Conservation (phyloP, 2,797 vertebrate genomes). For the Telmatherina bonti region DNA sequence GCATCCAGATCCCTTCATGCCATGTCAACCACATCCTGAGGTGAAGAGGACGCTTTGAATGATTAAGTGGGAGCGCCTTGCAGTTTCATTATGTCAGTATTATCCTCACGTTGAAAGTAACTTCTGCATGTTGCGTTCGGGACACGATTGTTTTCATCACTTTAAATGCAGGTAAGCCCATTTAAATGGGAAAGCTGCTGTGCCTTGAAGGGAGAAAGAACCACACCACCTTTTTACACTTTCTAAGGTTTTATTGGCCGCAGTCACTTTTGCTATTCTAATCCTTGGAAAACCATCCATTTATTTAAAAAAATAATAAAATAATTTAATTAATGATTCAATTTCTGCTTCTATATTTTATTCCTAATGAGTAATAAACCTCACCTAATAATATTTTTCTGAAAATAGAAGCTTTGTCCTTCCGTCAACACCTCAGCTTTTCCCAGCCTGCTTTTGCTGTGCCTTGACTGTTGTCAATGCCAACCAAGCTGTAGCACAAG, state of each 20-base stretch:
- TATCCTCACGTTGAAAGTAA: constrained; percentile 15
- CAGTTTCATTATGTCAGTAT: constrained; percentile 36
- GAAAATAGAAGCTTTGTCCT: constrained; percentile 54
- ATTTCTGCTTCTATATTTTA: constrained; percentile 41
- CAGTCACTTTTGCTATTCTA: constrained; percentile 30
- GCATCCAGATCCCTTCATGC: constrained; percentile 67
- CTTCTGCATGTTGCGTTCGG: constrained; percentile 1
- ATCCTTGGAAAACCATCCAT: constrained; percentile 27
- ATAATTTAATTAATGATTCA: constrained; percentile 35
- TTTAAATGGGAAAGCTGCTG: constrained; percentile 6
- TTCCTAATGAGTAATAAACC: constrained; percentile 41
- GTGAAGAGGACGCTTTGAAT: constrained; percentile 67
- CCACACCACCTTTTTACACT: constrained; percentile 5
- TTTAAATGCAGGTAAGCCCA: constrained; percentile 6
- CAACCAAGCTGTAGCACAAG: constrained; percentile 59
- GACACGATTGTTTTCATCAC: constrained; percentile 13
- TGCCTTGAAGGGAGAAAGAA: constrained; percentile 8
- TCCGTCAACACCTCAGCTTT: constrained; percentile 49
- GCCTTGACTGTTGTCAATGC: constrained; percentile 59
- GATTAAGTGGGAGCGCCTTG: constrained; percentile 44
- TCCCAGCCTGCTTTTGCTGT: constrained; percentile 66
- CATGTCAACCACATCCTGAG: constrained; percentile 73
- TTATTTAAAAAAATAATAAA: constrained; percentile 17
- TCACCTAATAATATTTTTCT: constrained; percentile 40
- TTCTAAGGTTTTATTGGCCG: constrained; percentile 25